A percentile compares a stretch with the other conserved stretches of the same genome.
phyloP scores from a whole-genome alignment of 2,888 invertebrate genomes.

The Cetonia aurata region DNA sequence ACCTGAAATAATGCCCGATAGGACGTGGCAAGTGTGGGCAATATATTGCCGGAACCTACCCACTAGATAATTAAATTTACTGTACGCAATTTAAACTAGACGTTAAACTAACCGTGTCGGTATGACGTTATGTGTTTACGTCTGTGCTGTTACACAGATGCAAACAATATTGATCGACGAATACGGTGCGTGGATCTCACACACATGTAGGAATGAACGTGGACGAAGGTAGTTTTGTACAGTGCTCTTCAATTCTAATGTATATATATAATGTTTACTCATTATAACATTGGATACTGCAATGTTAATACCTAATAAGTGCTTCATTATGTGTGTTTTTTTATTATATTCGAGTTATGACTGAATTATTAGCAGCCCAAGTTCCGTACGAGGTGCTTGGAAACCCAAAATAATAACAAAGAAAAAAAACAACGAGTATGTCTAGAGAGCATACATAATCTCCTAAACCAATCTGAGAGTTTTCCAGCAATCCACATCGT shows the following conservation, averaged over 20 bases:
- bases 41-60: slow-evolving; percentile 10
- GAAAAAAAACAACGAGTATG: too few species aligned
- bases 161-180: slow-evolving; percentile 7
- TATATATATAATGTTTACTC: too few species aligned
- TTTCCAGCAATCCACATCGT: background rate
- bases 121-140: background rate
- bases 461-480: background rate
- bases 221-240: too few species aligned
- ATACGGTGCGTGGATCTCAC: background rate
- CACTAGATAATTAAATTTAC: slow-evolving; percentile 22
- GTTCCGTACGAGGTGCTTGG: too few species aligned
- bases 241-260: too few species aligned
- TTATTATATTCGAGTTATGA: too few species aligned
- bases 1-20: background rate
- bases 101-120: slow-evolving; percentile 17
- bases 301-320: too few species aligned
- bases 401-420: too few species aligned
- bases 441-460: background rate
- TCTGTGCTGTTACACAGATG: background rate
- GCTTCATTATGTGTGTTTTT: too few species aligned
- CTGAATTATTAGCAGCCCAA: too few species aligned
- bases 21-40: background rate
- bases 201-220: too few species aligned
- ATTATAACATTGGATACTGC: too few species aligned
- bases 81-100: slow-evolving; percentile 9